Evolutionary conservation across 2,113 vertebrate species (phyloP), one percentile per base, ranked within the genome.

Genomic region (Centropus bengalensis): DNA sequence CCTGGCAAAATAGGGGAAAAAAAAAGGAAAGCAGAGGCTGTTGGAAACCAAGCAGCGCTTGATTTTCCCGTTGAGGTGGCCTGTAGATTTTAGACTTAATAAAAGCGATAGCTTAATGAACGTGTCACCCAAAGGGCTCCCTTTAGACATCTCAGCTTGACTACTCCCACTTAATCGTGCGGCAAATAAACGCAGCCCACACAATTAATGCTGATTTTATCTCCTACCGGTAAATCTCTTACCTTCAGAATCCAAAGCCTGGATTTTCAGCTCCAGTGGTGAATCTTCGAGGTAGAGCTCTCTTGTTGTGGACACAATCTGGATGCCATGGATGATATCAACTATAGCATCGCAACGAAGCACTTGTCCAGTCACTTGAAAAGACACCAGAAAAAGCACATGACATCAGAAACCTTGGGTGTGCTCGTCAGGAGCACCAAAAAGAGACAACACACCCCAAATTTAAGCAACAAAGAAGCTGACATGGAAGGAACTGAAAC

Each of bases 201-300:
- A 1, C 3, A 75, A 8, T 44, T 18, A 49, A 5, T 12, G 45
- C 4, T 4, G 6, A 30, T 44, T 38, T 68, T 10, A 44, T 28
- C 38, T 45, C 26, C 19, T 44, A 19, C 27, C 26, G 44, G 27
- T 33, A 47, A 14, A 64, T 17, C 26, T 93, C 86, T 91, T 91
- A 99, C 99, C 99, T 98, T 99, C 99, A 3, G 99, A 99, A 96
- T 99, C 99, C 93, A 99, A 97, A 32, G 99, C 99, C 42, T 99
- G 97, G 89, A 99, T 99, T 96, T 97, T 99, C 79, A 99, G 98
- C 71, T 98, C 98, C 91, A 99, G 97, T 0, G 99, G 99, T 0
- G 99, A 99, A 94, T 99, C 99, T 94, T 99, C 99, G 14, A 99
- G 98, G 86, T 99, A 99, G 5, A 99, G 98, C 87, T 99, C 99